These are phyloP conservation scores for Phoebastria nigripes DNA, from an alignment of 2,797 vertebrate species.

Conservation along the genomic window DNA sequence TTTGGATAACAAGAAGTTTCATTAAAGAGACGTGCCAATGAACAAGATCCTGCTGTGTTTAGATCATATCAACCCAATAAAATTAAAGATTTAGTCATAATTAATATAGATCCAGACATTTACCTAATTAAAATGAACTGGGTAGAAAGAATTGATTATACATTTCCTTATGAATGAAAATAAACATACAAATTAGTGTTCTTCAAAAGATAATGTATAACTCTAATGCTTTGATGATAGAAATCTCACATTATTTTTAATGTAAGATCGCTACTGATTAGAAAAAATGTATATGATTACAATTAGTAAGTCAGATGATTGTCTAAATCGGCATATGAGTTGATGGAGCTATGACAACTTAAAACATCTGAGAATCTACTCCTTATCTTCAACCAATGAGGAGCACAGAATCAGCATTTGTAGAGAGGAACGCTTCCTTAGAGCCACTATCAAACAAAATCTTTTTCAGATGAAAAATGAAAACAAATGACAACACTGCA, in stretches of 20 bases:
- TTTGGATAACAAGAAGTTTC: background rate
- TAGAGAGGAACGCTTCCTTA: background rate
- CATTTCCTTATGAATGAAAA: slow-evolving; percentile 42
- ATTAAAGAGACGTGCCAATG: background rate
- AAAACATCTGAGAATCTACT: background rate
- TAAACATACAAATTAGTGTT: slow-evolving; percentile 32
- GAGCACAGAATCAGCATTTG: background rate
- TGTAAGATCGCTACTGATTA: background rate
- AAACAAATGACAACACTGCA: background rate
- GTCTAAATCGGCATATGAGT: background rate
- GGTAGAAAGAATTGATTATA: slow-evolving; percentile 41
- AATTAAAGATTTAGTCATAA: slow-evolving; percentile 47
- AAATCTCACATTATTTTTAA: slow-evolving; percentile 40
- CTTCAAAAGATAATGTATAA: slow-evolving; percentile 24
- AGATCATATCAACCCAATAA: slow-evolving; percentile 39
- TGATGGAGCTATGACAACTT: background rate
- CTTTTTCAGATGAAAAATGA: background rate
- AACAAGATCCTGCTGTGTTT: slow-evolving; percentile 26
- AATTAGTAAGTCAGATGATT: slow-evolving; percentile 12
- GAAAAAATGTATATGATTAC: background rate
- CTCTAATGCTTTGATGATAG: slow-evolving; percentile 28
- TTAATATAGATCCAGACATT: slow-evolving; percentile 38
- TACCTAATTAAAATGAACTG: slow-evolving; percentile 43
- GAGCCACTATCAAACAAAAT: background rate
- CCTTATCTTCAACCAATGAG: background rate